Conservation (phyloP, 2,113 vertebrate species). For the Lepus timidus region DNA sequence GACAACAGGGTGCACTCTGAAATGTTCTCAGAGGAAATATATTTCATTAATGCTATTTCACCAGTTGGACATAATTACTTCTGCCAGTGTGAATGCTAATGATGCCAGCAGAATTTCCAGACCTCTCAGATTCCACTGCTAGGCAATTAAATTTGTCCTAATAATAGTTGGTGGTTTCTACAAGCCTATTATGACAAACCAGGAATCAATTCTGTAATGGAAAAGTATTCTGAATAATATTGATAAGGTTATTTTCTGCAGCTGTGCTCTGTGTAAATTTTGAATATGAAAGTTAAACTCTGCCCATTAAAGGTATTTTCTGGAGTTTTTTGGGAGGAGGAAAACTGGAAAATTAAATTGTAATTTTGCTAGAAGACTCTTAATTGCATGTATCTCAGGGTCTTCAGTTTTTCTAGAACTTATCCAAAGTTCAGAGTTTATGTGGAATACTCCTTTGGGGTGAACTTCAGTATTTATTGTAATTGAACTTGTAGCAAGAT, state of each 20-base stretch:
- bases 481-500: conserved; percentile 80
- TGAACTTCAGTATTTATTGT: conserved; percentile 83
- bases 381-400: conserved; percentile 84
- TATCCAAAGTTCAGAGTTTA: conserved; percentile 82
- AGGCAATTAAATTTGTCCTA: conserved; percentile 30
- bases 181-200: conserved; percentile 3
- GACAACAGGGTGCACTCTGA: conserved; percentile 9
- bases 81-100: conserved; percentile 46
- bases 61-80: conserved; percentile 51
- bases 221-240: conserved; percentile 72
- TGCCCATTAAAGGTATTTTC: conserved; percentile 84
- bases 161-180: conserved; percentile 57
- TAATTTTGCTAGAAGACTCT: conserved; percentile 86
- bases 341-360: conserved; percentile 87
- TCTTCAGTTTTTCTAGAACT: conserved; percentile 86
- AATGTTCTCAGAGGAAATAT: conserved; percentile 69
- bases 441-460: conserved; percentile 73
- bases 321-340: conserved; percentile 69
- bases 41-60: conserved; percentile 62
- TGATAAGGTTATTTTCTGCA: conserved; percentile 79
- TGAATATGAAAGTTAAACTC: conserved; percentile 82
- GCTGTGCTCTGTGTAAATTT: conserved; percentile 77
- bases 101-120: background rate
- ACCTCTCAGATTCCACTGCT: background rate
- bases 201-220: conserved; percentile 62